Conservation (phyloP, 1,140 invertebrate species). For the Pomacea maculata region DNA sequence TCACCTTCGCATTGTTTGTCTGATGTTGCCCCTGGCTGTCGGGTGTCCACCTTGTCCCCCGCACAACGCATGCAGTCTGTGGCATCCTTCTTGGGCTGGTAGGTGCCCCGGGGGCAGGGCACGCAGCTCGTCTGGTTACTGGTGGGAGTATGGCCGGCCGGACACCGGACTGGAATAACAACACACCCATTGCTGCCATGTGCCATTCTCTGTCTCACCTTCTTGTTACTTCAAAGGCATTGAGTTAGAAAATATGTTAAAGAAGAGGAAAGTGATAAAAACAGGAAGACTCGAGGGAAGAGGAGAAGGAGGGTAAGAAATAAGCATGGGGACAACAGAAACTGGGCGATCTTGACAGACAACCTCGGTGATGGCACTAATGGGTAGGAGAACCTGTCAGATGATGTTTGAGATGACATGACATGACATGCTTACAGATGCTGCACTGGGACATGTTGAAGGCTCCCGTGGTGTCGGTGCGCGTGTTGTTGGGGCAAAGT, state of each 20-base stretch:
- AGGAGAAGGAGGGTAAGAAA: no score
- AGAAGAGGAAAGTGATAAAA: no score
- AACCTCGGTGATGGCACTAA: no score
- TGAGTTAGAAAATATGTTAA: no score
- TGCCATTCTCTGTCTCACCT: no score
- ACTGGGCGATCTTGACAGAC: no score
- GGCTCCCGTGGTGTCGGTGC: conserved; percentile 11
- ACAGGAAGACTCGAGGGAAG: no score
- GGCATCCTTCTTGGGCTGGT: conserved; percentile 20
- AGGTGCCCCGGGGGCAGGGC: conserved; percentile 35
- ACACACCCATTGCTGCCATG: no score
- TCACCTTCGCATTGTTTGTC: conserved; percentile 28
- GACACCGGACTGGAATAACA: conserved; percentile 31
- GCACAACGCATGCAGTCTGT: conserved; percentile 19
- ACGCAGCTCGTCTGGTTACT: conserved; percentile 25
- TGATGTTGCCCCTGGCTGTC: conserved; percentile 6
- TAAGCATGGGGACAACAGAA: no score
- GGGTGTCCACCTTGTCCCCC: conserved; percentile 11
- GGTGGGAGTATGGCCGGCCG: conserved; percentile 36
- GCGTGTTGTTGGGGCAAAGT: conserved; percentile 18
- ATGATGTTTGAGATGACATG: not conserved
- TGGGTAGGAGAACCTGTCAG: not conserved
- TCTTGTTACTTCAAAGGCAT: no score
- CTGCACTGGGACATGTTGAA: conserved; percentile 9
- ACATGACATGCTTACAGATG: conserved; percentile 21